Evolutionary conservation across 2,113 vertebrate species (phyloP), one percentile per base, ranked within the genome.

Genomic region (Cryptotis parvus): DNA sequence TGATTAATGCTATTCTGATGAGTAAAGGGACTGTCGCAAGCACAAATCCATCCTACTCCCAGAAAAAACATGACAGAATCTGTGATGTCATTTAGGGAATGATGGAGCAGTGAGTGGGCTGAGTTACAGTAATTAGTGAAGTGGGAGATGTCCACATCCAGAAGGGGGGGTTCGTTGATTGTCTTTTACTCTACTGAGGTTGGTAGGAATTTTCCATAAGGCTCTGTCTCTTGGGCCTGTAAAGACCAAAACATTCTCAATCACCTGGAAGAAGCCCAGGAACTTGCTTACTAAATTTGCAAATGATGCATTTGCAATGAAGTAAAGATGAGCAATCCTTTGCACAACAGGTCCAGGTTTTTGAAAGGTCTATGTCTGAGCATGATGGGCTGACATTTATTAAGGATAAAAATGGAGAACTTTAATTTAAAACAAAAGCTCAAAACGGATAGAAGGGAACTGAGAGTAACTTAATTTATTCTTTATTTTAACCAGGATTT

Each of bases 311-410:
- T 94, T 76, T 87, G 63, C 39, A 84, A 73, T 55, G 43, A 58
- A 22, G 18, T 6, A 58, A 18, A 58, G 6, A 58, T 58, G 18
- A 58, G 55, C 24, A 58, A 22, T 58, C 15, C 55, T 58, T 20
- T 58, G 55, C 2, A 58, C 55, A 58, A 58, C 22, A 22, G 55
- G 18, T 58, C 55, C 18, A 58, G 55, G 24, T 58, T 20, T 58
- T 58, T 58, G 55, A 58, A 58, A 58, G 78, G 84, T 31, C 79
- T 79, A 31, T 91, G 90, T 86, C 68, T 91, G 87, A 93, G 76
- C 12, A 73, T 91, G 94, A 90, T 85, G 52, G 61, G 37, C 61
- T 94, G 85, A 93, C 92, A 94, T 91, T 93, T 96, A 85, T 89
- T 85, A 94, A 91, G 79, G 52, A 49, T 91, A 87, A 93, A 85